Conservation (phyloP, 2,797 vertebrate species). For the Manis javanica region DNA sequence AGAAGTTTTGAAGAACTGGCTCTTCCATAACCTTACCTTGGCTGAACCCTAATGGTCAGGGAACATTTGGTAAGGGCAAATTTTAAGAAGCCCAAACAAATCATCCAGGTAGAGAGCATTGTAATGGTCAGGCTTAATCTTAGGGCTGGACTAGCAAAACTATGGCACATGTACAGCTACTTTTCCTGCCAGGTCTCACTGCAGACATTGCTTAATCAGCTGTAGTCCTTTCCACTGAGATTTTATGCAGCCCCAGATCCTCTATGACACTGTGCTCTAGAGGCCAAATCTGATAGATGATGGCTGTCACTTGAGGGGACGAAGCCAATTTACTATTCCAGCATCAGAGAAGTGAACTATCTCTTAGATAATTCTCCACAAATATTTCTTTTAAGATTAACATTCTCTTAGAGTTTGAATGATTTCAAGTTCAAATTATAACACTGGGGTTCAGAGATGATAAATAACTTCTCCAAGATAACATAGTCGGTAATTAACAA, state of each 20-base stretch:
- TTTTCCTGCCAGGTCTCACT: not conserved
- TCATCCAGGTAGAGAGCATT: not conserved
- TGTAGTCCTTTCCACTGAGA: not conserved
- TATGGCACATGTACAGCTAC: not conserved
- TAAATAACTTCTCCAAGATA: not conserved
- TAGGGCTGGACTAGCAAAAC: not conserved
- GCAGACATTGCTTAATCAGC: not conserved
- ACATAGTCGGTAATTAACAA: not conserved
- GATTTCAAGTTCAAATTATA: slow-evolving; percentile 29
- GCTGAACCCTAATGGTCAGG: not conserved
- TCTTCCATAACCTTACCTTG: slow-evolving; percentile 20
- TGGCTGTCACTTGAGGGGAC: not conserved
- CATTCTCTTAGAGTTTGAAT: slow-evolving; percentile 32
- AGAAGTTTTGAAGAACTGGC: not conserved
- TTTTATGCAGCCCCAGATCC: not conserved
- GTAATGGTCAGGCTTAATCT: not conserved
- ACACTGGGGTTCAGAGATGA: slow-evolving; percentile 1
- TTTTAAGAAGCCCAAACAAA: slow-evolving; percentile 44
- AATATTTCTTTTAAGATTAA: not conserved
- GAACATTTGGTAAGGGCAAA: slow-evolving; percentile 29
- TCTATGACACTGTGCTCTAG: not conserved
- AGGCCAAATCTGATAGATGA: slow-evolving; percentile 30
- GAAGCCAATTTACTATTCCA: not conserved
- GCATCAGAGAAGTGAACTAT: slow-evolving; percentile 3
- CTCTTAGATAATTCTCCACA: slow-evolving; percentile 34